Conservation (phyloP, 92 coral and sea anemone species). For the Porites cylindrica region DNA sequence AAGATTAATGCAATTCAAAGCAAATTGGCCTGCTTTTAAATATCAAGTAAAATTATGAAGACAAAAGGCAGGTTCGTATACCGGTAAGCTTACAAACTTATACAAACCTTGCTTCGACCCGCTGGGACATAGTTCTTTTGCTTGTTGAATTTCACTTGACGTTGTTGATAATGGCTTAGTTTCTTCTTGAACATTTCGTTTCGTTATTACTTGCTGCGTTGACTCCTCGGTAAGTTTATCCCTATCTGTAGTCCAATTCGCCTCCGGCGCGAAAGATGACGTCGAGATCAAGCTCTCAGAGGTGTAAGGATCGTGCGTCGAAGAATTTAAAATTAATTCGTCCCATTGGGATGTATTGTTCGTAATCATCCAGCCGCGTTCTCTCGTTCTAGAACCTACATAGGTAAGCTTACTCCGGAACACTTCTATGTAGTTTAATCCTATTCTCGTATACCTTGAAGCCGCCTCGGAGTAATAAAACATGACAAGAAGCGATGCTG, state of each 20-base stretch:
- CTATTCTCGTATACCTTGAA: neutral
- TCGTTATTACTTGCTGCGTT: neutral
- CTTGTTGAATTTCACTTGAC: neutral
- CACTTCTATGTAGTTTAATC: neutral
- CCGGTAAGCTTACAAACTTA: neutral
- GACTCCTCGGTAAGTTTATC: neutral
- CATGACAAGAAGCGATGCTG: slow-evolving; percentile 23
- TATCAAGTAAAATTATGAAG: no score
- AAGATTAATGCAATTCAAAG: no score
- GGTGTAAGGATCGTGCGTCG: neutral
- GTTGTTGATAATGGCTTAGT: neutral
- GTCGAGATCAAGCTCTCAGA: neutral
- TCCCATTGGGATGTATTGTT: no score
- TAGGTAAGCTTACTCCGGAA: neutral
- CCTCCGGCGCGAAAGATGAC: no score
- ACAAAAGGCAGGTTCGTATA: neutral
- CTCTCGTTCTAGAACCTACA: neutral
- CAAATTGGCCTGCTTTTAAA: no score
- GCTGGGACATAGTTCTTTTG: neutral
- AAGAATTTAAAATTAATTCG: neutral
- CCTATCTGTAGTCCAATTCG: no score
- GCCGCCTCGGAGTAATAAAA: slow-evolving; percentile 22
- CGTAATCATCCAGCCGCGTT: neutral
- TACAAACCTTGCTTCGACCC: slow-evolving; percentile 2
- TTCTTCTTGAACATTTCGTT: neutral